phyloP scores from a whole-genome alignment of 2,113 vertebrate genomes.

The Fulica atra region DNA sequence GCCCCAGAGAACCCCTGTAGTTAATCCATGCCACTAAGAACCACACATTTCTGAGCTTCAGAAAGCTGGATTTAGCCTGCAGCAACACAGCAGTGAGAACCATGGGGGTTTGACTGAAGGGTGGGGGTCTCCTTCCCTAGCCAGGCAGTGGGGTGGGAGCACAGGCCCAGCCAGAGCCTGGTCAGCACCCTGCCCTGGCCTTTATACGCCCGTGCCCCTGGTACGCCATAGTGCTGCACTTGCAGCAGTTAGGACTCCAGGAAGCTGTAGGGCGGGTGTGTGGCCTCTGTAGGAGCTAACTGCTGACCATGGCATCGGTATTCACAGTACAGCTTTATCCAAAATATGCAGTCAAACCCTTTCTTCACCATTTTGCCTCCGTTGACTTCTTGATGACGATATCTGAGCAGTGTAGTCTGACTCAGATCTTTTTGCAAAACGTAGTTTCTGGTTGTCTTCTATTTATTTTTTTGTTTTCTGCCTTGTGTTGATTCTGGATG shows the following conservation, averaged over 20 bases:
- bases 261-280: not conserved
- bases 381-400: not conserved
- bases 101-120: rapidly evolving
- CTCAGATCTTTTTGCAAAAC: not conserved
- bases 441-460: not conserved
- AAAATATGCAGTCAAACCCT: not conserved
- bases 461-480: not conserved
- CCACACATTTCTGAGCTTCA: not conserved
- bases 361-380: not conserved
- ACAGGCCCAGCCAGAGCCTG: rapidly evolving
- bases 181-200: not conserved
- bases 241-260: not conserved
- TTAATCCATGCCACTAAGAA: not conserved
- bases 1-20: not conserved
- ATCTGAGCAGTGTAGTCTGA: not conserved
- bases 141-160: rapidly evolving
- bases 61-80: not conserved
- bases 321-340: not conserved
- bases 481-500: not conserved
- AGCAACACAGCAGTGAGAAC: not conserved
- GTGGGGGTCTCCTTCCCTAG: not conserved
- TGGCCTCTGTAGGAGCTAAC: not conserved
- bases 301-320: not conserved
- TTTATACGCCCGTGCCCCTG: rapidly evolving
- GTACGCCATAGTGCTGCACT: rapidly evolving